phyloP scores from a whole-genome alignment of 2,113 vertebrate species.

The Prietella phreatophila region DNA sequence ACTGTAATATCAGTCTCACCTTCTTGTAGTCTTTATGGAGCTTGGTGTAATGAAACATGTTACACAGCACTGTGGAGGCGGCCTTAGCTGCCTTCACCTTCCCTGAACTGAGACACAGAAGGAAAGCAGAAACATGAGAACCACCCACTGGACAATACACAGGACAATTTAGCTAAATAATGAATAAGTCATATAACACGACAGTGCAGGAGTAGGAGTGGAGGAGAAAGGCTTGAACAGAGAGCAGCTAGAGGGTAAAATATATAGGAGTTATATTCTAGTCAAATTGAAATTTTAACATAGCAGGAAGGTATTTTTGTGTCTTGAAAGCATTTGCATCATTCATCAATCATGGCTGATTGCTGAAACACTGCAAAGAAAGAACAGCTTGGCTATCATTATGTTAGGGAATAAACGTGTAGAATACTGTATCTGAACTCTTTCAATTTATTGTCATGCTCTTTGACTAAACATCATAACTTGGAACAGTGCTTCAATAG shows the following conservation, averaged over 20 bases:
- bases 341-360: not conserved
- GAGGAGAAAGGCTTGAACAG: not conserved
- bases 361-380: not conserved
- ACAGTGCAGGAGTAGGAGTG: not conserved
- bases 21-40: slow-evolving; percentile 91
- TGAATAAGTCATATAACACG: slow-evolving; percentile 40
- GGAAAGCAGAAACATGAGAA: slow-evolving; percentile 46
- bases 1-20: slow-evolving; percentile 65
- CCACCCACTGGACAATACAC: slow-evolving; percentile 32
- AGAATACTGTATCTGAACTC: not conserved
- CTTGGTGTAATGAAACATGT: slow-evolving; percentile 96
- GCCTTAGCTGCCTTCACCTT: slow-evolving; percentile 86
- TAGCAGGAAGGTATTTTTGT: not conserved
- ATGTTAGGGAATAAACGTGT: not conserved
- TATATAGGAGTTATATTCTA: not conserved
- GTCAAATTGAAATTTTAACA: not conserved
- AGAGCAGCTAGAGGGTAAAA: not conserved
- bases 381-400: not conserved
- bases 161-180: slow-evolving; percentile 48
- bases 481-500: not conserved
- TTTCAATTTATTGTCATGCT: not conserved
- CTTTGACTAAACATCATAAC: not conserved
- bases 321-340: not conserved
- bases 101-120: slow-evolving; percentile 71
- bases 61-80: slow-evolving; percentile 86